Evolutionary conservation across 1,140 invertebrate species (phyloP).

Genomic region (Lordiphosa collinella): DNA sequence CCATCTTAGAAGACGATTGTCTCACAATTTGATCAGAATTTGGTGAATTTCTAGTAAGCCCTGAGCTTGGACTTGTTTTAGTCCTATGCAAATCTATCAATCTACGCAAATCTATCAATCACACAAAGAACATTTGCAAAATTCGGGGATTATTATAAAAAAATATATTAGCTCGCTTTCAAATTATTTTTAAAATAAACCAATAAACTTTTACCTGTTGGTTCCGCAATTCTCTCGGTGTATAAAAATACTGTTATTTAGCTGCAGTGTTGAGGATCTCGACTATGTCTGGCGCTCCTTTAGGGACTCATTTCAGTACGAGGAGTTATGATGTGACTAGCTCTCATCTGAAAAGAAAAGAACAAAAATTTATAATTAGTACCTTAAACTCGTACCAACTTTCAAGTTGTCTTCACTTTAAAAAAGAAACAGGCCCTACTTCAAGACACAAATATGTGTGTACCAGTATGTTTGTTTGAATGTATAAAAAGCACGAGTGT

Average conservation of each 20-base stretch:
- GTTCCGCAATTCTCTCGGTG: constrained; percentile 73
- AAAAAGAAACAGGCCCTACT: neutral
- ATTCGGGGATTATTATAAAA: too few species aligned
- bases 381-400: neutral
- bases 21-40: too few species aligned
- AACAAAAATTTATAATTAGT: neutral
- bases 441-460: constrained; percentile 10
- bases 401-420: neutral
- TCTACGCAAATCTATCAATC: too few species aligned
- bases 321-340: neutral
- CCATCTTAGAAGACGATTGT: too few species aligned
- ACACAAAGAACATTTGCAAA: too few species aligned
- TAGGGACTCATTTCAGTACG: constrained; percentile 2
- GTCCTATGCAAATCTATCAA: too few species aligned
- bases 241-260: constrained; percentile 52
- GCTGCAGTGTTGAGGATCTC: constrained; percentile 14
- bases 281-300: constrained; percentile 4
- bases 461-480: constrained; percentile 3
- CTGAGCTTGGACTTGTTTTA: too few species aligned
- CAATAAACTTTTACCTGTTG: constrained; percentile 54
- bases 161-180: too few species aligned
- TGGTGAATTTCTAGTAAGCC: too few species aligned
- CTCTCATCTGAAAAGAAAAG: constrained; percentile 23
- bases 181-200: too few species aligned
- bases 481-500: constrained; percentile 1